phyloP scores from a whole-genome alignment of 2,888 invertebrate species.

The Brachypterus glaber region DNA sequence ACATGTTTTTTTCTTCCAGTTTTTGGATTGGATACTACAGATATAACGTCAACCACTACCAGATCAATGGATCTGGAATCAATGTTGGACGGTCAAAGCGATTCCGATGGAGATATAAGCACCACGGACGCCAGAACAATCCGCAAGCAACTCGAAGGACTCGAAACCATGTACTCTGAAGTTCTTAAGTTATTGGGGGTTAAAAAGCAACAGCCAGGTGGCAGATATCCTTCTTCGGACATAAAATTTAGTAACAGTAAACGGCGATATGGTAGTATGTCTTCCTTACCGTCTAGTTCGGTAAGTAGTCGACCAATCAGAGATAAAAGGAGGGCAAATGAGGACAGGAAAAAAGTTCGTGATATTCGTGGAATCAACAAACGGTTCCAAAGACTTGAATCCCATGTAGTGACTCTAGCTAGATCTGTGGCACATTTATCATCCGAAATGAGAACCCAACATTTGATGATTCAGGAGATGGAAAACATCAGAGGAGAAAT shows the following conservation, averaged over 20 bases:
- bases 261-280: constrained; percentile 69
- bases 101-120: constrained; percentile 65
- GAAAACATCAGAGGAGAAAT: constrained; percentile 78
- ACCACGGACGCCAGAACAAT: constrained; percentile 70
- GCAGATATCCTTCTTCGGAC: constrained; percentile 48
- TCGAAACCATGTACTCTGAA: constrained; percentile 82
- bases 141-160: constrained; percentile 67
- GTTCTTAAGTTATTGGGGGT: constrained; percentile 57
- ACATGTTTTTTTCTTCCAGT: constrained; percentile 40
- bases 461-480: constrained; percentile 82
- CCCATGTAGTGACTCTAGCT: constrained; percentile 84
- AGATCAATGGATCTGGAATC: constrained; percentile 69
- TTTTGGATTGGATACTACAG: constrained; percentile 63
- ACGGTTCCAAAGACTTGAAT: constrained; percentile 79
- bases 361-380: constrained; percentile 68
- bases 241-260: constrained; percentile 42
- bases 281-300: constrained; percentile 73
- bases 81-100: constrained; percentile 58
- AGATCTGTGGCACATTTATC: constrained; percentile 85
- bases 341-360: constrained; percentile 65
- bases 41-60: constrained; percentile 71
- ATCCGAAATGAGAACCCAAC: constrained; percentile 84
- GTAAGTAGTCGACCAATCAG: constrained; percentile 69
- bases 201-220: constrained; percentile 40
- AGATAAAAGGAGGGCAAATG: constrained; percentile 58